Evolutionary conservation across 2,797 vertebrate genomes (phyloP).

Genomic region (Propithecus deckenii): DNA sequence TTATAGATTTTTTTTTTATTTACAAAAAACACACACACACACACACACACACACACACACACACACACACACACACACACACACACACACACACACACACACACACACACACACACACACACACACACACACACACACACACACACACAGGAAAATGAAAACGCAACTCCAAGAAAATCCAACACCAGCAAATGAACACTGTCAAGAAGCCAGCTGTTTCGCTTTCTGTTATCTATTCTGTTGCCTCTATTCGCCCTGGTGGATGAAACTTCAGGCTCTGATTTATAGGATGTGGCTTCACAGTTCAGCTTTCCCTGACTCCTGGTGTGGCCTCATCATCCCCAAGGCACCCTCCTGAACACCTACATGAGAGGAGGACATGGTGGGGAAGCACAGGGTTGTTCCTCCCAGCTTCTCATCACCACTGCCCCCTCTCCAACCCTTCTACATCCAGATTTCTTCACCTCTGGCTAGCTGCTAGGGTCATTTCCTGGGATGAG

Average conservation of each 20-base stretch:
- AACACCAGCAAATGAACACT: not conserved
- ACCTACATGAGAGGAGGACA: not conserved
- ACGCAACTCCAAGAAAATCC: slow-evolving; percentile 12
- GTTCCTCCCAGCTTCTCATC: not conserved
- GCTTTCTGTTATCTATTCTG: not conserved
- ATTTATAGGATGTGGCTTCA: not conserved
- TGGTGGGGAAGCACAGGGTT: not conserved
- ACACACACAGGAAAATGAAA: not conserved
- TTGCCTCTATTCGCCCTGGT: not conserved
- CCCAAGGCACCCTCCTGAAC: not conserved
- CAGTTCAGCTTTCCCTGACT: not conserved
- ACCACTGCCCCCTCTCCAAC: not conserved
- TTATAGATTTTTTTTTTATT: no score
- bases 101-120: no score
- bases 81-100: no score
- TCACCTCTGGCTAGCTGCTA: not conserved
- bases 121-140: no score
- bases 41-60: no score
- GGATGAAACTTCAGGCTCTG: not conserved
- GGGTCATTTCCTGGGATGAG: not conserved
- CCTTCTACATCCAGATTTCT: not conserved
- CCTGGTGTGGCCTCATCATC: not conserved
- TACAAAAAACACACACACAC: no score
- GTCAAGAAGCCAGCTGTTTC: not conserved
- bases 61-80: no score